Base-by-base conservation (phyloP, 2,113 vertebrate species). In the Callorhinus ursinus region DNA sequence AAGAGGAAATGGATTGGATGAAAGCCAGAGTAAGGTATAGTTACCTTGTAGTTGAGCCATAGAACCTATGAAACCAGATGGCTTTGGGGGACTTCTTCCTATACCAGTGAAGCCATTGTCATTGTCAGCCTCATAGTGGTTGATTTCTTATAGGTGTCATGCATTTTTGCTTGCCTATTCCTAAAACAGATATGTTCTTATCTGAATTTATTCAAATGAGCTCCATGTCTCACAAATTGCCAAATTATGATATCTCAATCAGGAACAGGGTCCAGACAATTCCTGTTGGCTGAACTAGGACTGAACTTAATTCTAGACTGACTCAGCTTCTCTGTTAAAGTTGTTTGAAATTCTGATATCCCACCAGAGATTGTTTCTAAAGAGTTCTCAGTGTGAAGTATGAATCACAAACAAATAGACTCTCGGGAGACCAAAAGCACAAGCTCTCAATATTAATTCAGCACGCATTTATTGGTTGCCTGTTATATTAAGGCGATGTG, bases 1-100 rank as follows among this genome's bases (percentile, higher is more conserved):
- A 95, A 96, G 90, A 97, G 97, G 92, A 96, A 97, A 96, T 96
- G 61, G 61, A 69, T 57, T 97, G 95, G 96, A 95, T 86, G 59
- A 88, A 94, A 92, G 92, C 96, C 93, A 95, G 90, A 95, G 46
- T 80, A 85, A 91, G 69, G 72, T 83, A 28, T 51, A 49, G 82
- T 93, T 88, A 46, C 46, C 80, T 96, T 57, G 94, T 97, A 84
- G 59, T 61, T 87, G 88, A 96, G 72, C 80, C 65, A 46, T 46
- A 14, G 22, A 92, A 65, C 88, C 84, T 86, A 11, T 85, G 90
- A 81, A 69, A 90, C 49, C 72, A 65, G 92, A 63, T 89, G 85
- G 49, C 49, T 57, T 85, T 93, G 28, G 21, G 53, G 55, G 63
- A 82, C 36, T 93, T 42, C 31, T 94, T 93, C 96, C 88, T 89